Evolutionary conservation across 2,113 vertebrate genomes (phyloP), one percentile per base, ranked within the genome.

Genomic region (Bos javanicus): DNA sequence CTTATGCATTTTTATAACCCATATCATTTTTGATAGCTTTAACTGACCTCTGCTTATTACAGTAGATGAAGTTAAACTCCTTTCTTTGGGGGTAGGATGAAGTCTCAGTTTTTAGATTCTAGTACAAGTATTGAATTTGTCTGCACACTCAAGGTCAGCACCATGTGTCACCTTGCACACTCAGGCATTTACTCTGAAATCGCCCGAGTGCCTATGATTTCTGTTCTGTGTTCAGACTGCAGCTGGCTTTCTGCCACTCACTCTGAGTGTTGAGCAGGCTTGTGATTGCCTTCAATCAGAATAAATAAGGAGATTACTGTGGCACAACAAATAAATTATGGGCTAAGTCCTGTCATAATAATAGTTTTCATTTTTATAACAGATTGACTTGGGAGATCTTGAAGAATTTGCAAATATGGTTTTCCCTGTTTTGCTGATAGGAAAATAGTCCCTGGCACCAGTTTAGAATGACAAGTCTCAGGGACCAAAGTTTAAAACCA

Each of bases 261-360:
- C 50, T 96, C 59, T 43, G 36, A 93, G 67, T 50, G 67, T 52
- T 94, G 95, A 93, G 50, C 97, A 98, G 93, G 82, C 96, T 94
- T 50, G 48, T 96, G 95, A 96, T 94, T 97, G 85, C 85, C 76
- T 98, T 97, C 95, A 94, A 43, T 97, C 90, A 96, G 87, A 98
- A 95, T 95, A 97, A 97, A 97, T 91, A 97, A 95, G 92, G 87
- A 96, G 97, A 92, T 97, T 94, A 95, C 78, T 89, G 30, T 96
- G 94, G 90, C 76, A 94, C 82, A 83, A 87, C 91, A 94, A 95
- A 95, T 90, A 98, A 97, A 97, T 97, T 90, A 92, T 89, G 92
- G 94, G 88, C 85, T 97, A 97, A 97, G 30, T 87, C 93, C 91
- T 96, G 92, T 92, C 97, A 87, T 97, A 98, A 97, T 97, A 96